These are phyloP conservation scores for Axinella damicornis DNA, from an alignment of 37 sponge, comb jelly and placozoan species.

Conservation along the genomic window DNA sequence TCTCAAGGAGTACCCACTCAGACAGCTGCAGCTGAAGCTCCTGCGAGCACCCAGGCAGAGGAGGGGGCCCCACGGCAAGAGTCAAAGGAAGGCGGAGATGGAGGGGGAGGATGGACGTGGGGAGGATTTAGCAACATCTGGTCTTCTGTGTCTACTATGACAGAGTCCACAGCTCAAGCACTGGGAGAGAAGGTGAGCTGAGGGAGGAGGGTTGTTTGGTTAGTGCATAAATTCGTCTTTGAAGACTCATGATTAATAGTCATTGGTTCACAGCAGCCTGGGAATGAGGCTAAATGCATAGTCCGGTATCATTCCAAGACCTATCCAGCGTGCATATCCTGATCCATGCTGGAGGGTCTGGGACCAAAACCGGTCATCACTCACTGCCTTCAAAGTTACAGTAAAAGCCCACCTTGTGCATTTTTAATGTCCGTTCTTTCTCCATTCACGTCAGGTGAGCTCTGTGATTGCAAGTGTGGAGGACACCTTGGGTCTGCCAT, in stretches of 20 bases:
- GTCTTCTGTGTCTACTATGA: conserved; percentile 67
- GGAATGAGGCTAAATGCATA: too few relatives aligned
- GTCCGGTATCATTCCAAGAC: too few relatives aligned
- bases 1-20: background rate
- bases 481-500: conserved; percentile 66
- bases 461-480: conserved; percentile 81
- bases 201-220: background rate
- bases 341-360: too few relatives aligned
- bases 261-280: too few relatives aligned
- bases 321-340: too few relatives aligned
- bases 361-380: too few relatives aligned
- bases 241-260: too few relatives aligned
- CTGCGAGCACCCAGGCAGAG: background rate
- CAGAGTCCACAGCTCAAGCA: conserved; percentile 70
- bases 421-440: too few relatives aligned
- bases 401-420: too few relatives aligned
- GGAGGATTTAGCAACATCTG: conserved; percentile 66
- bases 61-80: background rate
- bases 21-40: background rate
- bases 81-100: background rate
- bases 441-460: conserved; percentile 13
- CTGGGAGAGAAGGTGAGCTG: conserved; percentile 32
- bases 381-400: too few relatives aligned
- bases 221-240: too few relatives aligned
- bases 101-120: conserved; percentile 62